Base-by-base conservation (phyloP, 2,888 invertebrate genomes). In the Augochlorella aurata region DNA sequence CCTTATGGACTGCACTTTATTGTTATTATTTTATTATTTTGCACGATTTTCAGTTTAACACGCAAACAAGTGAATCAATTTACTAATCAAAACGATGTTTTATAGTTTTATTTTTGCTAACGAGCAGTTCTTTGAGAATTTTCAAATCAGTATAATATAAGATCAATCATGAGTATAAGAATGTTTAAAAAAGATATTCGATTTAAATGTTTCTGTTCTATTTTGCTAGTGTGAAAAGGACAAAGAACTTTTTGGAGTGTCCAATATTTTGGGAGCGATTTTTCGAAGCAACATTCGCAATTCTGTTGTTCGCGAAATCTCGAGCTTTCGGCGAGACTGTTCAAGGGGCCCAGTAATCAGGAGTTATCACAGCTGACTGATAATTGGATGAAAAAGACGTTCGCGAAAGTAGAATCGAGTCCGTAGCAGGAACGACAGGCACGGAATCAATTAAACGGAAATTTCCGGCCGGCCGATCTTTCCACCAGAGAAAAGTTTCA, bases 401-500 rank as follows among this genome's bases (percentile, higher is more conserved):
- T 38, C 12, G 58, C 2, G 47, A 24, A 63, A 65, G 79, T 78
- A 61, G 74, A 76, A 66, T 54, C 29, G 45, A 72, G 45, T 45
- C 29, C 47, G 50, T 54, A 58, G 38, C 76, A 69, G 16, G 50
- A 69, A 47, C 45, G 47, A 14, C 29, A 14, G 52, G 45, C 68
- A 54, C 58, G 52, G 74, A 79, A 78, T 79, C 85, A 88, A 88
- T 89, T 89, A 87, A 90, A 87, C 82, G 86, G 85, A 89, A 87
- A 89, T 89, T 89, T 88, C 85, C 87, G 82, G 80, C 77, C 81
- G 87, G 21, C 21, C 65, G 71, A 72, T 75, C 77, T 81, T 79
- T 74, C 72, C 12, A 65, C 71, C n/a, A 47, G 54, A 74, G 77
- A 83, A 85, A 85, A 81, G 80, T 84, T 80, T 73, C 52, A 79